Evolutionary conservation across 2,888 invertebrate species (phyloP).

Genomic region (Tetranychus truncatus): DNA sequence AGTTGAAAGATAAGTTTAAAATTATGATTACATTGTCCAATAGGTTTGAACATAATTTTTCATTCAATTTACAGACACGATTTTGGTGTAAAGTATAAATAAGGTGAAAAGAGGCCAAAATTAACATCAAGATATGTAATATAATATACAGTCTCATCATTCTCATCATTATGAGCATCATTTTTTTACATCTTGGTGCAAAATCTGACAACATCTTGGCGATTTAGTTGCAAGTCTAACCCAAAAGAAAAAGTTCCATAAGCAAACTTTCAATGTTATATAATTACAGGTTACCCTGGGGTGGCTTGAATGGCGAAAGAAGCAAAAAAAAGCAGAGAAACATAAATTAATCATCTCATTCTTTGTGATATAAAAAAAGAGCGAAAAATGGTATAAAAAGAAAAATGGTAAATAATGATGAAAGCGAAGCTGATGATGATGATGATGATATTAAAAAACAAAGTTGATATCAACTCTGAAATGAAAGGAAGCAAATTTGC

Average conservation of each 20-base stretch:
- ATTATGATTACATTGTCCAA: neutral
- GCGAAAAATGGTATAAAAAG: no score
- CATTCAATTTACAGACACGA: neutral
- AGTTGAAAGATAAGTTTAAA: neutral
- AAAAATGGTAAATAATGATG: no score
- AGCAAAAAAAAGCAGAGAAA: neutral
- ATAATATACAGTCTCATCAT: neutral
- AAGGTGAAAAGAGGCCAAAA: neutral
- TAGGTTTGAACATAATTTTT: neutral
- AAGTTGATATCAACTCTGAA: no score
- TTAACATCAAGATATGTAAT: neutral
- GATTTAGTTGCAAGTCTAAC: neutral
- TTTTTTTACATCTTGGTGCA: neutral
- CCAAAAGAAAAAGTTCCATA: neutral
- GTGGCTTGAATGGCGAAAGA: neutral
- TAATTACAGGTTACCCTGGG: neutral
- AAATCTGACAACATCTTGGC: neutral
- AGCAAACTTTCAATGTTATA: no score
- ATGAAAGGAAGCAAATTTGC: no score
- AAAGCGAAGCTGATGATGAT: no score
- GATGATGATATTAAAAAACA: no score
- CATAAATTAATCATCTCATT: neutral
- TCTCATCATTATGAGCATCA: neutral
- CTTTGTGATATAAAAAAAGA: neutral
- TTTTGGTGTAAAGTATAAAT: neutral